Evolutionary conservation across 2,888 invertebrate genomes (phyloP).

Genomic region (Laothoe populi): DNA sequence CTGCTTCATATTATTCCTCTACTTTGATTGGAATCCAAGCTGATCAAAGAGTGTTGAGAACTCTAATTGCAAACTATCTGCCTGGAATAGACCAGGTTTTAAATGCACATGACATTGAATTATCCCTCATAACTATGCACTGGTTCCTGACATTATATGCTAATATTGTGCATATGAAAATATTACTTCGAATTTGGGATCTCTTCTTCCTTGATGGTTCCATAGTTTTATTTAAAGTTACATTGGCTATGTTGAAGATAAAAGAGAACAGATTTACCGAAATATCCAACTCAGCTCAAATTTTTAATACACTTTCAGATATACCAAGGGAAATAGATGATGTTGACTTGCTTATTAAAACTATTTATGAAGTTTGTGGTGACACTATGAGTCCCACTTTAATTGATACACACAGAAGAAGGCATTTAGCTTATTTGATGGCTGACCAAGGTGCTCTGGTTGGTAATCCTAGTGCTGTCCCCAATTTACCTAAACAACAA

Average conservation of each 20-base stretch:
- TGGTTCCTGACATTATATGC: slow-evolving; percentile 99
- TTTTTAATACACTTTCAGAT: slow-evolving; percentile 98
- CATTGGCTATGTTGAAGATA: slow-evolving; percentile 97
- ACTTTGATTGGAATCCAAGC: slow-evolving; percentile 97
- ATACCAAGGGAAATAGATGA: slow-evolving; percentile 97
- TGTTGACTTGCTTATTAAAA: slow-evolving; percentile 93
- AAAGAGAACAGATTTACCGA: slow-evolving; percentile 89
- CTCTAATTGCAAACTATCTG: slow-evolving; percentile 94
- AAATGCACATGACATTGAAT: slow-evolving; percentile 96
- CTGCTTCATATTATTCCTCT: slow-evolving; percentile 98
- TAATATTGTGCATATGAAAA: slow-evolving; percentile 98
- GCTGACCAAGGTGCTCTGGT: slow-evolving; percentile 97
- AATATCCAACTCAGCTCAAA: slow-evolving; percentile 97
- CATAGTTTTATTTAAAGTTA: slow-evolving; percentile 96
- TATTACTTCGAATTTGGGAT: slow-evolving; percentile 97
- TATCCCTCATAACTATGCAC: slow-evolving; percentile 97
- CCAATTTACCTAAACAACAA: slow-evolving; percentile 97
- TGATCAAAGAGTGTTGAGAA: slow-evolving; percentile 97
- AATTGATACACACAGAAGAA: slow-evolving; percentile 94
- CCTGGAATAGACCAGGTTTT: slow-evolving; percentile 96
- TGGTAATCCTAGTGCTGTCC: slow-evolving; percentile 94
- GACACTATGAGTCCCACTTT: slow-evolving; percentile 93
- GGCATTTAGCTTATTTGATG: slow-evolving; percentile 98
- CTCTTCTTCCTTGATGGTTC: slow-evolving; percentile 98
- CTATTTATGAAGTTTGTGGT: slow-evolving; percentile 88